Evolutionary conservation across 2,888 invertebrate genomes (phyloP), one percentile per base, ranked within the genome.

Genomic region (Heteropelma amictum): DNA sequence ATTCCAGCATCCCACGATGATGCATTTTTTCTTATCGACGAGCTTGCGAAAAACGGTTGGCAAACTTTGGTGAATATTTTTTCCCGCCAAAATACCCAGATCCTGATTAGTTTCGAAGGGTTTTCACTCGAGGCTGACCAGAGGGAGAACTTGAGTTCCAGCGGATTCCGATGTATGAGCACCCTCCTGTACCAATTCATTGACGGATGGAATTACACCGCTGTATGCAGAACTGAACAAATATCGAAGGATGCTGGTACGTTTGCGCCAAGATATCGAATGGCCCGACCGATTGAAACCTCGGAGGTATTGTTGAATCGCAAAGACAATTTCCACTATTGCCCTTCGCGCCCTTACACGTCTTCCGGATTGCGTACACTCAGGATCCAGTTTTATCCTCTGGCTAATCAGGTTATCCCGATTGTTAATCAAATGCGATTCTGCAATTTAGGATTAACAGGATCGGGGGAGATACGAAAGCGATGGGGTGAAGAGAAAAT

Each of bases 311-410:
- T 60, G 72, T 68, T 64, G 64, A 69, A 74, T 76, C 64, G 40
- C 38, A 14, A 56, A 61, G 76, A 76, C 73, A 78, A 71, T 73
- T 78, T 51, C 63, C 10, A 54, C 49, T 38, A 30, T 17, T 14
- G 45, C 26, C 54, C 5, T 12, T 17, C 30, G 5, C 35, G 1
- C 7, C 12, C 26, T 8, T 21, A 21, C 23, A 21, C 7, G 33
- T 38, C 6, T n/a, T n/a, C n/a, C 45, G 12, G n/a, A 30, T 1
- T 4, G 45, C 21, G n/a, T 12, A 49, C n/a, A 26, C 14, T 10
- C 38, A 17, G 35, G 30, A 23, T 73, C 33, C 51, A 35, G 56
- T 63, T 68, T 49, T n/a, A n/a, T 61, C 28, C 56, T n/a, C 33
- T 26, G 14, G 53, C 49, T 75, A 69, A 75, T 75, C 60, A 72